Percentiles rank a stretch among this genome's conserved stretches.
Conservation (phyloP, 2,888 invertebrate species). For the Automeris io region DNA sequence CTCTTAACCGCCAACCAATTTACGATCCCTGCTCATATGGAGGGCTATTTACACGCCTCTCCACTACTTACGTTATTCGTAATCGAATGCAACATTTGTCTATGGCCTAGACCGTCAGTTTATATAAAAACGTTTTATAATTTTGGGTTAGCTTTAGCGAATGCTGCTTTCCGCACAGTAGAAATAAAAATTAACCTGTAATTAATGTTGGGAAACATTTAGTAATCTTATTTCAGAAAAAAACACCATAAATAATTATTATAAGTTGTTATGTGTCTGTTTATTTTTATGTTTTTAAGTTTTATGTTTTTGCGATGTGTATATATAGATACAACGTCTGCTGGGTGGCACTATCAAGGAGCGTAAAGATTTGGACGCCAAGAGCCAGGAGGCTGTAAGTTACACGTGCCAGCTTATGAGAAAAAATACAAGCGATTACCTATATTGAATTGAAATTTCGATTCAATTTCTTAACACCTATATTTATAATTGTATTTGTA, state of each 20-base stretch:
- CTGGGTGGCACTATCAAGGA: slow-evolving; percentile 83
- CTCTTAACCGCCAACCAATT: neutral
- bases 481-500: too few species aligned
- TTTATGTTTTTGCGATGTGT: slow-evolving; percentile 43
- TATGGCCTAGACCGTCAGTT: too few species aligned
- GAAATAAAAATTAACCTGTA: neutral
- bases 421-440: slow-evolving; percentile 16
- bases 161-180: neutral
- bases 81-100: too few species aligned
- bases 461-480: slow-evolving; percentile 22
- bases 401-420: slow-evolving; percentile 34
- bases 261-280: slow-evolving; percentile 31
- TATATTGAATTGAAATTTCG: slow-evolving; percentile 16
- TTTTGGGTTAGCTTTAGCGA: slow-evolving; percentile 11
- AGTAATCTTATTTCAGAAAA: neutral
- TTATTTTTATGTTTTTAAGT: slow-evolving; percentile 39
- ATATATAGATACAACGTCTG: slow-evolving; percentile 83
- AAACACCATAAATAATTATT: slow-evolving; percentile 14
- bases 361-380: slow-evolving; percentile 81
- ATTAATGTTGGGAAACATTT: neutral
- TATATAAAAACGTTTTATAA: slow-evolving; percentile 28
- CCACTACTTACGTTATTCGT: too few species aligned
- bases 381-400: slow-evolving; percentile 83
- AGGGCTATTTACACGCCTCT: neutral
- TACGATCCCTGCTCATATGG: too few species aligned